Percentiles rank a stretch among this genome's conserved stretches.
These are phyloP conservation scores for Gryon sp. DNA, from an alignment of 1,140 invertebrate genomes.

Conservation along the genomic window DNA sequence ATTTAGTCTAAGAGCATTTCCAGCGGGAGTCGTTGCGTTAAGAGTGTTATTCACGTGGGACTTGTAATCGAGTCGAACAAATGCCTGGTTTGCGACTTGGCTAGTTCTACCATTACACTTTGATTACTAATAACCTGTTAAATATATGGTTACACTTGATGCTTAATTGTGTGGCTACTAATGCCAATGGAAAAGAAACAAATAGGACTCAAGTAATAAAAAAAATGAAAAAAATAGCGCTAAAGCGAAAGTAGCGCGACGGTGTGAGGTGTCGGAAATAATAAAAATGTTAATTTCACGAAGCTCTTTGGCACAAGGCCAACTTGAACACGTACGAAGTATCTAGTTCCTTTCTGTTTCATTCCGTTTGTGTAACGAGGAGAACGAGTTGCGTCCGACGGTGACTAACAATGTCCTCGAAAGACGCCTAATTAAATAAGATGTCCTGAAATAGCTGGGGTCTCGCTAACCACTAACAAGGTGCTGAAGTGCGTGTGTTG, in stretches of 20 bases:
- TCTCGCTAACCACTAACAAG: conserved; percentile 71
- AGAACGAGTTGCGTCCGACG: conserved; percentile 63
- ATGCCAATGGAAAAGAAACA: not conserved
- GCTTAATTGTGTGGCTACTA: not conserved
- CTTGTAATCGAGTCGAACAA: conserved; percentile 67
- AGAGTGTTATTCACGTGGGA: conserved; percentile 59
- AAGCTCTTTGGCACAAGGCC: conserved; percentile 68
- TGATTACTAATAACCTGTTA: conserved; percentile 48
- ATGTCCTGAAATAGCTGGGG: conserved; percentile 70
- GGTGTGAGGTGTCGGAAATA: conserved; percentile 56
- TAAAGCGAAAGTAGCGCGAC: conserved; percentile 7
- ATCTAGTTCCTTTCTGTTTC: conserved; percentile 56
- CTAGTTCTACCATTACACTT: conserved; percentile 26
- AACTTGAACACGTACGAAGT: conserved; percentile 76
- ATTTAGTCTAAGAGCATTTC: conserved; percentile 66
- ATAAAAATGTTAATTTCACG: conserved; percentile 63
- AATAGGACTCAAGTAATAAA: not conserved
- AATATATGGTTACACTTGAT: conserved; percentile 11
- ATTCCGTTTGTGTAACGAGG: conserved; percentile 65
- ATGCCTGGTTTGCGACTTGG: conserved; percentile 43
- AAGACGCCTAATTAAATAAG: conserved; percentile 79
- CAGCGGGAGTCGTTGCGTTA: conserved; percentile 60
- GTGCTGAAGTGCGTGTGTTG: conserved; percentile 56
- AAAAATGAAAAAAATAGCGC: not conserved
- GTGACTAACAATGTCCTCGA: conserved; percentile 76